Evolutionary conservation across 2,888 invertebrate genomes (phyloP).

Genomic region (Conops quadrifasciatus): DNA sequence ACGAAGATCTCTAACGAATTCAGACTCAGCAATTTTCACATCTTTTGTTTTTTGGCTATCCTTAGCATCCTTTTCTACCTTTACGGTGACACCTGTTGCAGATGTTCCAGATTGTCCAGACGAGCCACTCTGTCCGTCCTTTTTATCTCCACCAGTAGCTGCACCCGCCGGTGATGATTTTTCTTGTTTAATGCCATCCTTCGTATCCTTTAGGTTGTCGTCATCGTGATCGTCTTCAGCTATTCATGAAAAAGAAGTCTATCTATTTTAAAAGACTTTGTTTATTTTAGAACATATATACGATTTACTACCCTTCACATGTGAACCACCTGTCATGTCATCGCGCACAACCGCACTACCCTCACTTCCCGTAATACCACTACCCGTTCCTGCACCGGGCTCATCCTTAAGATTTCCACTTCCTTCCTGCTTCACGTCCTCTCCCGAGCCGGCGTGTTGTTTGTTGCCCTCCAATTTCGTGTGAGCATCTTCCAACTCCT

Average conservation of each 20-base stretch:
- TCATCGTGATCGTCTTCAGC: slow-evolving; percentile 61
- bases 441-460: slow-evolving; percentile 61
- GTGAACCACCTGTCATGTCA: slow-evolving; percentile 63
- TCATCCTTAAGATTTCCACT: slow-evolving; percentile 63
- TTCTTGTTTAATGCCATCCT: slow-evolving; percentile 66
- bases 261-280: not conserved
- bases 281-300: not conserved
- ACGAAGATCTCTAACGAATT: slow-evolving; percentile 75
- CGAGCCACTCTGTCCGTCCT: slow-evolving; percentile 70
- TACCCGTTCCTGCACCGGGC: slow-evolving; percentile 42
- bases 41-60: slow-evolving; percentile 73
- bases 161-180: slow-evolving; percentile 61
- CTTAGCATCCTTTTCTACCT: slow-evolving; percentile 71
- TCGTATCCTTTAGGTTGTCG: slow-evolving; percentile 58
- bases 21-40: slow-evolving; percentile 73
- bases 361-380: slow-evolving; percentile 41
- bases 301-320: slow-evolving; percentile 48
- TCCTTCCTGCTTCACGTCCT: slow-evolving; percentile 67
- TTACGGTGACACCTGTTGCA: slow-evolving; percentile 61
- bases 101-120: slow-evolving; percentile 55
- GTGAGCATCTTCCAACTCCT: slow-evolving; percentile 74
- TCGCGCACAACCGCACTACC: slow-evolving; percentile 68
- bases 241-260: slow-evolving; percentile 34
- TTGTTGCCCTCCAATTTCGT: slow-evolving; percentile 69
- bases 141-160: slow-evolving; percentile 68